These are phyloP conservation scores for Chromobotia macracanthus DNA, from an alignment of 2,797 vertebrate species.

Conservation along the genomic window DNA sequence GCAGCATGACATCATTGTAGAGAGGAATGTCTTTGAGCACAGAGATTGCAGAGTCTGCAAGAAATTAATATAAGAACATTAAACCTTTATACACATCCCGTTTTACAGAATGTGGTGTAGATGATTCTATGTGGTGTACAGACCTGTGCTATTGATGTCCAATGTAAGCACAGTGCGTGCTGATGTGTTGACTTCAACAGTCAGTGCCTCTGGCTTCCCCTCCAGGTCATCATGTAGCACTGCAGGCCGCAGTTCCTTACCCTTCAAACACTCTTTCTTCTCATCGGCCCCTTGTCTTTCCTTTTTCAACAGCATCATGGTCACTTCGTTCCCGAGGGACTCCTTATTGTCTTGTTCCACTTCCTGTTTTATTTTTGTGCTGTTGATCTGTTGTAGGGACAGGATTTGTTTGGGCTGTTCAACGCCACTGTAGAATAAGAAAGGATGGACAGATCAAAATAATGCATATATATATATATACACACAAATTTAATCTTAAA, in stretches of 20 bases:
- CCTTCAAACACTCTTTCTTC: conserved; percentile 62
- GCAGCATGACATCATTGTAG: conserved; percentile 97
- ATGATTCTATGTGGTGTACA: conserved; percentile 53
- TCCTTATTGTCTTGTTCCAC: conserved; percentile 17
- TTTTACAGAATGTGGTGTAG: too few relatives aligned
- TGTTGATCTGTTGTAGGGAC: conserved; percentile 91
- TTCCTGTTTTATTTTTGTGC: conserved; percentile 67
- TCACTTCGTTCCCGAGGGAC: conserved; percentile 48
- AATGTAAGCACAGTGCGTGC: conserved; percentile 90
- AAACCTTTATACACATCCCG: too few relatives aligned
- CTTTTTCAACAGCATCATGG: neutral
- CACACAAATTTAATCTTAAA: neutral
- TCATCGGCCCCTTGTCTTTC: conserved; percentile 57
- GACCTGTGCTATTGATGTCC: conserved; percentile 89
- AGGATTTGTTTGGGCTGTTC: conserved; percentile 91
- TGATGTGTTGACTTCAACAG: conserved; percentile 84
- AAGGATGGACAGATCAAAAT: conserved; percentile 11
- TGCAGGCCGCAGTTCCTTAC: conserved; percentile 58
- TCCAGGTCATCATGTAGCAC: conserved; percentile 90
- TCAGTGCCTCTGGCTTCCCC: conserved; percentile 85
- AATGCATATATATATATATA: neutral
- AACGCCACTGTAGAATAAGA: conserved; percentile 81
- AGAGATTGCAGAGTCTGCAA: conserved; percentile 85
- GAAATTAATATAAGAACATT: neutral
- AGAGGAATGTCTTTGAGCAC: conserved; percentile 87